Base-by-base conservation (phyloP, 2,888 invertebrate genomes). In the Mimachlamys varia region DNA sequence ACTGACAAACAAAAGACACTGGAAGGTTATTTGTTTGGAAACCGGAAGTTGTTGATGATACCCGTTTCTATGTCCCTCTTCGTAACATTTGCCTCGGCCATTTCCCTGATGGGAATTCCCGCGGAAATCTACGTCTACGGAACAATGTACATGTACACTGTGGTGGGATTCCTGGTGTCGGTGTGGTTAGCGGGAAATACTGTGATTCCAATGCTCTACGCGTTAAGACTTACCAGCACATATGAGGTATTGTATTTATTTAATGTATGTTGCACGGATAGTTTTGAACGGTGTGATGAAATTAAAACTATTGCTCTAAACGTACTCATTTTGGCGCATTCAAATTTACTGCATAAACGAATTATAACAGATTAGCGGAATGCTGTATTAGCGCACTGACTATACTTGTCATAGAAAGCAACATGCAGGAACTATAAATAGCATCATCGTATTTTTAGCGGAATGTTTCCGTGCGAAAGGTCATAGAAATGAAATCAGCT, bases 21-120 rank as follows among this genome's bases (percentile, higher is more conserved):
- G 0, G 93, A 91, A 76, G 93, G 94, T n/a, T 95, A 95, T 91
- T 92, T 95, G 19, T 90, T 94, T 13, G 95, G 94, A 22, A 93
- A 93, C 44, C 88, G 95, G 12, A 89, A 92, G 27, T 93, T 95
- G 93, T 91, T 92, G 33, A n/a, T 93, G 15, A 22, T 94, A 27
- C 94, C 95, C 5, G 94, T 95, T n/a, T 92, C 94, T 17, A 87
- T 95, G 88, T 95, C 95, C 10, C 90, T 95, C 19, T 92, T 95
- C 88, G 94, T 94, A 37, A 95, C 95, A 2, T 95, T 93, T 91
- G 94, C 94, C 90, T 95, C 95, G 1, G 94, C 95, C 15, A 94
- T 95, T 58, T 92, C 94, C 27, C 92, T 95, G 88, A 92, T 94
- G 15, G 95, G 95, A 12, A 88, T 91, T 7, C 94, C 95, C 3